These are phyloP conservation scores for Drosophila novamexicana DNA, from an alignment of 1,140 invertebrate genomes.

Conservation along the genomic window DNA sequence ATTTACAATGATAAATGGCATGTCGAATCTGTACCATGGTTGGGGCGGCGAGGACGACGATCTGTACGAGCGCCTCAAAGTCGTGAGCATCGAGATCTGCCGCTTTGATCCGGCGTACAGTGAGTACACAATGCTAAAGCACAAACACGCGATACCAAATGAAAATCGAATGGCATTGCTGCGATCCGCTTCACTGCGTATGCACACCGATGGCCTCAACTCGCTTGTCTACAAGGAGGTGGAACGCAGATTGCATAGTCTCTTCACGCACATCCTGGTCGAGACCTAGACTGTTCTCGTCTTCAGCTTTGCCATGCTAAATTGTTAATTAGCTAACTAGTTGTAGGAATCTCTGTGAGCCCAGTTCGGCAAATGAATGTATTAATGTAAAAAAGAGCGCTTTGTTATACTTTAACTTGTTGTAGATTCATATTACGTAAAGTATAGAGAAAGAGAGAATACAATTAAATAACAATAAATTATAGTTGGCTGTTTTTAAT, in stretches of 20 bases:
- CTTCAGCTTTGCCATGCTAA: slow-evolving; percentile 24
- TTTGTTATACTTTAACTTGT: slow-evolving; percentile 50
- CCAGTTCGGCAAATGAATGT: neutral
- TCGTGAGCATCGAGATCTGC: slow-evolving; percentile 86
- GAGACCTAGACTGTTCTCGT: slow-evolving; percentile 70
- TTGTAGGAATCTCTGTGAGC: slow-evolving; percentile 17
- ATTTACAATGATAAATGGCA: slow-evolving; percentile 94
- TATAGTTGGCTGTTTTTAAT: slow-evolving; percentile 3
- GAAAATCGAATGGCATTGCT: slow-evolving; percentile 69
- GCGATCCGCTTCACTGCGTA: slow-evolving; percentile 85
- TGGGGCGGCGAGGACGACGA: slow-evolving; percentile 98
- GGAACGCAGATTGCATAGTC: slow-evolving; percentile 85
- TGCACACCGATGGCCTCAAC: slow-evolving; percentile 89
- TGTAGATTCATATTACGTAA: slow-evolving; percentile 30
- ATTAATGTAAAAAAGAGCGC: slow-evolving; percentile 20
- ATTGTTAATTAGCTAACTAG: slow-evolving; percentile 70
- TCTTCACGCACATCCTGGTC: slow-evolving; percentile 87
- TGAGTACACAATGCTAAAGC: slow-evolving; percentile 91
- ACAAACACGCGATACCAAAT: slow-evolving; percentile 87
- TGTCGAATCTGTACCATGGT: slow-evolving; percentile 92
- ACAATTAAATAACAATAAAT: slow-evolving; percentile 18
- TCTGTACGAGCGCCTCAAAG: slow-evolving; percentile 88
- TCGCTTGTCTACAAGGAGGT: slow-evolving; percentile 88
- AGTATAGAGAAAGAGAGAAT: slow-evolving; percentile 8
- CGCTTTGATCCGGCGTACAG: slow-evolving; percentile 90